Base-by-base conservation (phyloP, 2,888 invertebrate species). In the Patella caerulea region DNA sequence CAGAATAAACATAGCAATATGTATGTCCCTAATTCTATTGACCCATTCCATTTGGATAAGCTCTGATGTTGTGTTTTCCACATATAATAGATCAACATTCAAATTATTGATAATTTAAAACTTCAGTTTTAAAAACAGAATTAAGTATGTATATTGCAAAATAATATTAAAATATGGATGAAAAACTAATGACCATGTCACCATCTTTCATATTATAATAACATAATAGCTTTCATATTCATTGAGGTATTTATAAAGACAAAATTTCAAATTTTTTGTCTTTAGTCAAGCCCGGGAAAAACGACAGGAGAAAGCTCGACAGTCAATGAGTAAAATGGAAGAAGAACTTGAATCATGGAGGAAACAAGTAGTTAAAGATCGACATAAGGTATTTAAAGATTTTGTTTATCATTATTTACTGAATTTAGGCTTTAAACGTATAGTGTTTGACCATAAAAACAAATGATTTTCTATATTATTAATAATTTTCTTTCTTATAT, bases 261-360 rank as follows among this genome's bases (percentile, higher is more conserved):
- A 71, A 71, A 29, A 59, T 72, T 4, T 4, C 15, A 14, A 71
- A 53, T 5, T 73, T 53, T 29, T 7, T 19, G 65, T 19, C 81
- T 79, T 14, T 78, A 90, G 90, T 72, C 78, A 82, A 72, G 89
- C 88, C 65, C 80, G 89, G 75, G 86, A 88, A 78, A 85, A 84
- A 73, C 86, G 83, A 74, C 79, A 85, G 53, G 73, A 85, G 9
- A 82, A 82, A 71, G 88, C 88, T 0, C 84, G 84, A 70, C 78
- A 84, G 52, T 82, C 85, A 45, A 86, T 88, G 74, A 83, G 85
- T 72, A 85, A 86, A 69, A 81, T 87, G 74, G 88, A 90, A 24
- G 85, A 84, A 24, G 89, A 90, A 75, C 85, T 89, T 84, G 85
- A 86, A n/a, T 83, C 85, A 71, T 90, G 89, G 88, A 83, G 88